phyloP scores from a whole-genome alignment of 1,140 invertebrate genomes.

The Daktulosphaira vitifoliae region DNA sequence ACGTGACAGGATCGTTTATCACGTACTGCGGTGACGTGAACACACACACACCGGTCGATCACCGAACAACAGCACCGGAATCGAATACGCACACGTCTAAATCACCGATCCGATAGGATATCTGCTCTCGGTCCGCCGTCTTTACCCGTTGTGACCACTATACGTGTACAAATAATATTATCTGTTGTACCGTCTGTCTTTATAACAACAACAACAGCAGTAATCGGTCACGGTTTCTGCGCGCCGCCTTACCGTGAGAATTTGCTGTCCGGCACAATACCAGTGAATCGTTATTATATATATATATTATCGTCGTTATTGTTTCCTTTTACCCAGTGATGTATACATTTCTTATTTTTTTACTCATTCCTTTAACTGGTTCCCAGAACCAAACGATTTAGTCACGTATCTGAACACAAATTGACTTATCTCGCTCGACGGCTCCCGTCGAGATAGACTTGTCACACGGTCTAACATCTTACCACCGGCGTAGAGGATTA shows the following conservation, averaged over 20 bases:
- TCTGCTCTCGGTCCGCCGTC: no score
- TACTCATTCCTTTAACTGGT: not conserved
- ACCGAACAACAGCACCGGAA: slow-evolving; percentile 10
- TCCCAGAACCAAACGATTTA: slow-evolving; percentile 30
- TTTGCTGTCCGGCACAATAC: slow-evolving; percentile 26
- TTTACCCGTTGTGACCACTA: not conserved
- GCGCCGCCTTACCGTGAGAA: slow-evolving; percentile 27
- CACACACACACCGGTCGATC: not conserved
- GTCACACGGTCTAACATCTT: no score
- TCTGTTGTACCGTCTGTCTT: no score
- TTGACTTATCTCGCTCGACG: slow-evolving; percentile 19
- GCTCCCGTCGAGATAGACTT: no score
- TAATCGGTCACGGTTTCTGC: slow-evolving; percentile 33
- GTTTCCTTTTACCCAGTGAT: not conserved
- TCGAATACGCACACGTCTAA: not conserved
- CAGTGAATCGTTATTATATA: slow-evolving; percentile 7
- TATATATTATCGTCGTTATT: slow-evolving; percentile 15
- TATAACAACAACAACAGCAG: no score
- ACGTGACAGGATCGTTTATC: not conserved
- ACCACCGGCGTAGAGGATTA: no score
- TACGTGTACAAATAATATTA: slow-evolving; percentile 1
- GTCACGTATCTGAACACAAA: slow-evolving; percentile 17
- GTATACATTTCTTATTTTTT: not conserved
- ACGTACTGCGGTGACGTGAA: slow-evolving; percentile 2
- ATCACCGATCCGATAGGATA: no score